Percentiles rank a stretch among this genome's conserved stretches.
These are phyloP conservation scores for Erythrocercus mccallii DNA, from an alignment of 2,113 vertebrate genomes.

Conservation along the genomic window DNA sequence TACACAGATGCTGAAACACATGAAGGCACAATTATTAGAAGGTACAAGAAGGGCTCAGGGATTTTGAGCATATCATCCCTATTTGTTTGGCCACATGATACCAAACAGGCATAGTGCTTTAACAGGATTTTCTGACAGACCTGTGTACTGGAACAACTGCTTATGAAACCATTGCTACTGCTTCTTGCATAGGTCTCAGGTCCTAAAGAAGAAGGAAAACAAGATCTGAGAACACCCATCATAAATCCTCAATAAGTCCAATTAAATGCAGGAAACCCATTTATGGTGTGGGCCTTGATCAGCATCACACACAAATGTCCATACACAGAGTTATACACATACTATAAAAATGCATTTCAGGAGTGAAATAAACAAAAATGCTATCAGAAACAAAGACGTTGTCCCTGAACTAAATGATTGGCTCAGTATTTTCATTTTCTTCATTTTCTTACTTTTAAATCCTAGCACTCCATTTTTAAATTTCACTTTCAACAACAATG, in stretches of 20 bases:
- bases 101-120: background rate
- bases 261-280: background rate
- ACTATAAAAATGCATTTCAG: background rate
- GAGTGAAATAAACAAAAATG: background rate
- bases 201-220: background rate
- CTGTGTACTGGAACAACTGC: background rate
- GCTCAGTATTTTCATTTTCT: background rate
- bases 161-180: background rate
- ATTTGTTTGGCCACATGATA: background rate
- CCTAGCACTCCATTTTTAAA: background rate
- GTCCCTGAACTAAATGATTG: background rate
- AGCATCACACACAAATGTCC: background rate
- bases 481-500: background rate
- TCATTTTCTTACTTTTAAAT: background rate
- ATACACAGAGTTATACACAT: accelerated
- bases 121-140: background rate
- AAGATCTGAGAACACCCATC: background rate
- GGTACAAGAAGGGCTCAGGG: accelerated
- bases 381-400: background rate
- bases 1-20: background rate
- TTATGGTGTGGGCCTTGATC: background rate
- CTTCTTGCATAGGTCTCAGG: background rate
- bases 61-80: background rate
- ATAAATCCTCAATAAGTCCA: background rate
- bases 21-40: background rate